Evolutionary conservation across 2,113 vertebrate genomes (phyloP).

Genomic region (Marcusenius ussheri): DNA sequence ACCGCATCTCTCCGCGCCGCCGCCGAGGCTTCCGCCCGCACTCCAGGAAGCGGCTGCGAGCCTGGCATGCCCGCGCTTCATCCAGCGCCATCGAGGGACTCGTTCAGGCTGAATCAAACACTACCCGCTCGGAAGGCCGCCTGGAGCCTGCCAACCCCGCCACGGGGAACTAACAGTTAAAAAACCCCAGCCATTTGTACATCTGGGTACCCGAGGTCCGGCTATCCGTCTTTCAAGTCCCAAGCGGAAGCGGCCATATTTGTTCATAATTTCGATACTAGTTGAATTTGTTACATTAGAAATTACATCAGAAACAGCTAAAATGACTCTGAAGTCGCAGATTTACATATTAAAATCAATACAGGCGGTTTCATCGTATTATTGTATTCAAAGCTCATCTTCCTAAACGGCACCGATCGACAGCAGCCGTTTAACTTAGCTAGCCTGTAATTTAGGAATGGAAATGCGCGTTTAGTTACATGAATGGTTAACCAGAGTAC

Average conservation of each 20-base stretch:
- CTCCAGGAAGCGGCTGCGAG: background rate
- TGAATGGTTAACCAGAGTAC: background rate
- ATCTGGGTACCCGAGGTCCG: background rate
- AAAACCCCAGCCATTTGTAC: background rate
- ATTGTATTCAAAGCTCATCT: background rate
- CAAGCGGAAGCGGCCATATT: background rate
- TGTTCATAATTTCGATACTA: background rate
- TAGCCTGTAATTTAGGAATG: background rate
- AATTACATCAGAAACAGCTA: background rate
- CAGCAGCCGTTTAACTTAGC: background rate
- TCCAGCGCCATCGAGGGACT: background rate
- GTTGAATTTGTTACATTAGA: background rate
- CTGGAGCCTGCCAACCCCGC: background rate
- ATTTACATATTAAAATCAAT: background rate
- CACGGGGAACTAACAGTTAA: background rate
- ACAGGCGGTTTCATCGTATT: background rate
- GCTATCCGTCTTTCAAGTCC: background rate
- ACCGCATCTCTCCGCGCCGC: background rate
- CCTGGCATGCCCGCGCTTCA: background rate
- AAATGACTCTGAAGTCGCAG: background rate
- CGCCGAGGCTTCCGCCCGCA: too few relatives aligned
- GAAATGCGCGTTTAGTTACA: background rate
- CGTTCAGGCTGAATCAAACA: background rate
- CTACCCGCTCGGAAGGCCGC: background rate
- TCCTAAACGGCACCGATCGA: background rate